Evolutionary conservation across 1,140 invertebrate species (phyloP).

Genomic region (Macrocentrus cingulum): DNA sequence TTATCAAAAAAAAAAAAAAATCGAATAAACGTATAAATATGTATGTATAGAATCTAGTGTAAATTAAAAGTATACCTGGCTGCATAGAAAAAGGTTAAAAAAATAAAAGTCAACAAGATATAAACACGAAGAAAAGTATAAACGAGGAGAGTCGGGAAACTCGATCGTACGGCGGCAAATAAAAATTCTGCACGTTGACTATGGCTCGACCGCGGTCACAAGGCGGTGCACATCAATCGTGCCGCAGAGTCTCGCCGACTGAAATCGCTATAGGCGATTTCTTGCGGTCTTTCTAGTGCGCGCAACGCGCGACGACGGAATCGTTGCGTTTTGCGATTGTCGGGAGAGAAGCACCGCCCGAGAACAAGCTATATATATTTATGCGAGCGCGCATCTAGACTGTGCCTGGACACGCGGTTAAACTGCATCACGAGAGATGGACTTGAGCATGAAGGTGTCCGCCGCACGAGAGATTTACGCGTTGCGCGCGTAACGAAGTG

Average conservation of each 20-base stretch:
- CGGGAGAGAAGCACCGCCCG: background rate
- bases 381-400: no score
- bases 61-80: no score
- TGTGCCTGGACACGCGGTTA: no score
- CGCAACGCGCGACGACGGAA: constrained; percentile 2
- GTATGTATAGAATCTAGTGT: no score
- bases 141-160: no score
- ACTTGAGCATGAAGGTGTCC: background rate
- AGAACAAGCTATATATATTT: background rate
- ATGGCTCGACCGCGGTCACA: background rate
- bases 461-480: constrained; percentile 4
- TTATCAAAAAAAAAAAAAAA: no score
- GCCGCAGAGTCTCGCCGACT: constrained; percentile 16
- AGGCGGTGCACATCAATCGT: constrained; percentile 9
- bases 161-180: background rate
- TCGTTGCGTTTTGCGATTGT: no score
- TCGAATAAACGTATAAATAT: no score
- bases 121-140: no score
- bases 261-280: constrained; percentile 27
- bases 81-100: no score
- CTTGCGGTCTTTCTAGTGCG: constrained; percentile 14
- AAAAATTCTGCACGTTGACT: constrained; percentile 18
- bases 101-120: no score
- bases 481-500: background rate
- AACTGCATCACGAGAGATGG: no score